These are phyloP conservation scores for Cetoscarus ocellatus DNA, from an alignment of 2,797 vertebrate genomes.

Conservation along the genomic window DNA sequence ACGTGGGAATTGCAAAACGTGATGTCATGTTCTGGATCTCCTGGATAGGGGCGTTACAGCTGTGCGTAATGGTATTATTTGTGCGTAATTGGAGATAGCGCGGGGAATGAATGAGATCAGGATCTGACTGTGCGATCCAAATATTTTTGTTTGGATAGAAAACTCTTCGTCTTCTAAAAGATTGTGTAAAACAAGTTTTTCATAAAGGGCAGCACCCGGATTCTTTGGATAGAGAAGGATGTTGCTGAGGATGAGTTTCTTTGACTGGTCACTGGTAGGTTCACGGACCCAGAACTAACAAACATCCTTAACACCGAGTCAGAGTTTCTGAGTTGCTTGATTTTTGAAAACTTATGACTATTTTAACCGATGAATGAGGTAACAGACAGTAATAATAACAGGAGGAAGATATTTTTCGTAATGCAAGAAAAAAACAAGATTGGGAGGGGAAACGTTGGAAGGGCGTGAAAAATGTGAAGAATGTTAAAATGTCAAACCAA, in stretches of 20 bases:
- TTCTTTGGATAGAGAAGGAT: slow-evolving; percentile 5
- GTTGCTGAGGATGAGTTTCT: not conserved
- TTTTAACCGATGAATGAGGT: no score
- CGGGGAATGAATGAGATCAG: slow-evolving; percentile 49
- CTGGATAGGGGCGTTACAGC: slow-evolving; percentile 71
- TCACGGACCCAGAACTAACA: not conserved
- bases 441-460: no score
- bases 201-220: slow-evolving; percentile 15
- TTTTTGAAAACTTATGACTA: no score
- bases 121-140: slow-evolving; percentile 21
- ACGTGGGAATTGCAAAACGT: slow-evolving; percentile 86
- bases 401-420: no score
- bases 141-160: slow-evolving; percentile 24
- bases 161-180: slow-evolving; percentile 4
- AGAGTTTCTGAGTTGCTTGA: not conserved
- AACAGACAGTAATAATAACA: no score
- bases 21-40: slow-evolving; percentile 86
- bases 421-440: no score
- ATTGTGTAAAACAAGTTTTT: slow-evolving; percentile 5
- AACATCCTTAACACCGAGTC: not conserved
- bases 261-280: not conserved
- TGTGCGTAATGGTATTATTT: slow-evolving; percentile 66
- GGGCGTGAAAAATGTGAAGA: no score
- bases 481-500: no score
- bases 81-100: slow-evolving; percentile 68